Evolutionary conservation across 2,113 vertebrate genomes (phyloP).

Genomic region (Pristiophorus japonicus): DNA sequence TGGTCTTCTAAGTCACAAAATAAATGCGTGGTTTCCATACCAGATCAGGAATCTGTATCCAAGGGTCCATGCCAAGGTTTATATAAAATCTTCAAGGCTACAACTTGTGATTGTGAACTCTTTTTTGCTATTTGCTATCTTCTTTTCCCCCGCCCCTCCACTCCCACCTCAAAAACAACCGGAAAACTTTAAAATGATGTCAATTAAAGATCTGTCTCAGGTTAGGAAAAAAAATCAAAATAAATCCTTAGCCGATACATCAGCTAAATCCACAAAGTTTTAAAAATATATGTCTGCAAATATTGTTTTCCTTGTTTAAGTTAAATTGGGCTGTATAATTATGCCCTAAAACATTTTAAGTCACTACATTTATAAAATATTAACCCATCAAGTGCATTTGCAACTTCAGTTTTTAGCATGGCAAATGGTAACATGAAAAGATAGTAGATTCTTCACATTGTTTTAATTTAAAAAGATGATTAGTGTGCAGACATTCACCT

Average conservation of each 20-base stretch:
- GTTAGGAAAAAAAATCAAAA: background rate
- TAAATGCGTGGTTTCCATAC: background rate
- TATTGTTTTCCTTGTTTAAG: background rate
- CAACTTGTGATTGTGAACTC: background rate
- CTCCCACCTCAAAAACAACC: background rate
- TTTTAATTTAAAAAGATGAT: background rate
- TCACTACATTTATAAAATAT: background rate
- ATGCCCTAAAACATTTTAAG: background rate
- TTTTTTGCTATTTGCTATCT: background rate
- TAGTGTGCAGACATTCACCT: background rate
- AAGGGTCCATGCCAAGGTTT: background rate
- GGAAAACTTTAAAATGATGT: background rate
- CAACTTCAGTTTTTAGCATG: slow-evolving; percentile 1
- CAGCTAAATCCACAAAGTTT: background rate
- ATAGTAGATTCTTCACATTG: background rate
- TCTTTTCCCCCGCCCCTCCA: background rate
- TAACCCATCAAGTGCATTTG: background rate
- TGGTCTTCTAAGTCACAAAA: background rate
- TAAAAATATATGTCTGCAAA: background rate
- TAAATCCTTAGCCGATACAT: background rate
- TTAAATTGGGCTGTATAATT: background rate
- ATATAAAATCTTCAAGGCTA: background rate
- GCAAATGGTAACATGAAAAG: background rate
- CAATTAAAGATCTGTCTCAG: too few relatives aligned
- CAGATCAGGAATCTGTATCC: background rate